Evolutionary conservation across 2,888 invertebrate species (phyloP).

Genomic region (Eupithecia vulgata): DNA sequence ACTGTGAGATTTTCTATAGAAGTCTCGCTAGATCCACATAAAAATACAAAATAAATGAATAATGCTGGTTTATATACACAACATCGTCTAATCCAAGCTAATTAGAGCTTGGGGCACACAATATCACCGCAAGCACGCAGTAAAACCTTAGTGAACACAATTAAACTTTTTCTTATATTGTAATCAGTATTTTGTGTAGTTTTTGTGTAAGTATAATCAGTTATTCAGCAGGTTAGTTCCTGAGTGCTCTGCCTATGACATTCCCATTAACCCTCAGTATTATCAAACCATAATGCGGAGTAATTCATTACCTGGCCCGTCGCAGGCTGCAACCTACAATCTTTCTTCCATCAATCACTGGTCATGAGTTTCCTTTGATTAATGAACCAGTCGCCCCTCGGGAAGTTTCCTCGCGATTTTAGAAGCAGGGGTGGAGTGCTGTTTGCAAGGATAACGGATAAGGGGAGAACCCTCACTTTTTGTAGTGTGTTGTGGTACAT

Average conservation of each 20-base stretch:
- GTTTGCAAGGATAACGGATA: background rate
- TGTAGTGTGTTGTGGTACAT: slow-evolving; percentile 4
- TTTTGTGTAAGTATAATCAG: background rate
- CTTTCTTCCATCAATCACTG: slow-evolving; percentile 48
- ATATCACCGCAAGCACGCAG: background rate
- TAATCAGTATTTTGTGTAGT: background rate
- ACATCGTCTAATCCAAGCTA: too few relatives aligned
- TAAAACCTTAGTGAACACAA: background rate
- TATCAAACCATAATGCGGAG: slow-evolving; percentile 33
- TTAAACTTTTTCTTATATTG: background rate
- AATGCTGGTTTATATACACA: too few relatives aligned
- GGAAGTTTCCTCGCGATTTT: slow-evolving; percentile 44
- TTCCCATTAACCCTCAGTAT: slow-evolving; percentile 19
- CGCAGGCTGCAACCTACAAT: slow-evolving; percentile 42
- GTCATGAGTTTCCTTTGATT: slow-evolving; percentile 49
- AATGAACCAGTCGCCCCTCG: slow-evolving; percentile 47
- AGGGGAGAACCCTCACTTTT: slow-evolving; percentile 8
- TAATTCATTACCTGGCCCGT: slow-evolving; percentile 40
- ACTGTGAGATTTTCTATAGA: background rate
- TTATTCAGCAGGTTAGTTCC: background rate
- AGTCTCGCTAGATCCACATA: background rate
- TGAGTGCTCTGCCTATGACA: slow-evolving; percentile 18
- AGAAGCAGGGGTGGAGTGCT: slow-evolving; percentile 25
- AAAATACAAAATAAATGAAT: too few relatives aligned
- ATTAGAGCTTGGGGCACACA: too few relatives aligned